Base-by-base conservation (phyloP, 2,797 vertebrate species). In the Knipowitschia caucasica region DNA sequence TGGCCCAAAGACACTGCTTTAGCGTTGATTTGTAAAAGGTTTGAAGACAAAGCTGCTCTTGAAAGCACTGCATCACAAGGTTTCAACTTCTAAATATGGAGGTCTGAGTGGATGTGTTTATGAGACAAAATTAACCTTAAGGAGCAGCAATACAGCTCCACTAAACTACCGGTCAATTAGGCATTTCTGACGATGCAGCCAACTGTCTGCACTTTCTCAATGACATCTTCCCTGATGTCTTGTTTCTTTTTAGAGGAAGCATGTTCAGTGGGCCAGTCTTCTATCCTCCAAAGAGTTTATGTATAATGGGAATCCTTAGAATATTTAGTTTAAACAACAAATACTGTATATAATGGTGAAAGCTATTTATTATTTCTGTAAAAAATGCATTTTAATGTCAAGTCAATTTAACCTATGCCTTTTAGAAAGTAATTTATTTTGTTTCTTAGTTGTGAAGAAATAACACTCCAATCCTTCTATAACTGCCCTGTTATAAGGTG, bases 301-400 rank as follows among this genome's bases (percentile, higher is more conserved):
- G 62, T 33, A 34, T 52, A 36, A 51, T 3, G 56, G 50, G 53
- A 72, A 61, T 62, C 69, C 59, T 60, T 67, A 50, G 40, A 53
- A 60, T 69, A 61, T 77, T 63, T 62, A 59, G 52, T 71, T 79
- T 83, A 81, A 84, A 88, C 86, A 74, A 71, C 72, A 80, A 66
- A 57, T 57, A 64, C 68, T 83, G 71, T 85, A 83, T 82, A 85
- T 71, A 82, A 56, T 77, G 70, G 65, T 69, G 50, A 68, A 56
- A 73, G 76, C 81, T 89, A 88, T 89, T 90, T 90, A 88, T 90
- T 89, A 88, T 90, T 89, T 77, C 76, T 85, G 75, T 83, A 79
- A 31, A 75, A n/a, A 79, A 75, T 29, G 36, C 34, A 56, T 73
- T 83, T 69, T 67, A 81, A 85, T 50, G 42, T 66, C 46, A 54